Conservation (phyloP, 2,888 invertebrate genomes). For the Hirtodrosophila confusa region DNA sequence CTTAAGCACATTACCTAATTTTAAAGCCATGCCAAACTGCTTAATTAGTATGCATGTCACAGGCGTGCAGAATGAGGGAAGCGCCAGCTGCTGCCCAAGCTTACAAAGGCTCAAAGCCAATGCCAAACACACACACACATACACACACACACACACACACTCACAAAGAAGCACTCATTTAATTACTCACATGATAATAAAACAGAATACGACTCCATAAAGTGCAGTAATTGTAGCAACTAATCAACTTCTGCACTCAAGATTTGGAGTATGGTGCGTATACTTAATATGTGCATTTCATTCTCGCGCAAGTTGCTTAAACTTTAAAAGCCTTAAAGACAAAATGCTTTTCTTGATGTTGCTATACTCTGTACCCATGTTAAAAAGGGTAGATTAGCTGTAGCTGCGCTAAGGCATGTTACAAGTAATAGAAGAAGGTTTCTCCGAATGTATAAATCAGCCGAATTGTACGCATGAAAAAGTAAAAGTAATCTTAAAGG, state of each 20-base stretch:
- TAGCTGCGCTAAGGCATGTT: too few species aligned
- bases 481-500: too few species aligned
- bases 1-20: slow-evolving; percentile 26
- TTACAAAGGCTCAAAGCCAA: slow-evolving; percentile 42
- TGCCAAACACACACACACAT: slow-evolving; percentile 12
- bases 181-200: background rate
- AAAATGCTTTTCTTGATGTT: background rate
- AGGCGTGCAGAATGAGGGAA: slow-evolving; percentile 24
- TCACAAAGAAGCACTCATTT: background rate
- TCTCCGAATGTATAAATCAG: too few species aligned
- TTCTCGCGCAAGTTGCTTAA: background rate
- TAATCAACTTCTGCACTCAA: slow-evolving; percentile 23
- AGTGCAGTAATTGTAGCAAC: slow-evolving; percentile 28
- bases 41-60: slow-evolving; percentile 76
- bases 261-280: slow-evolving; percentile 41
- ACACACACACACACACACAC: background rate
- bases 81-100: slow-evolving; percentile 36
- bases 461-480: too few species aligned
- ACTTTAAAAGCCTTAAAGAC: too few species aligned
- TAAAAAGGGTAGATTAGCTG: too few species aligned
- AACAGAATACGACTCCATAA: background rate
- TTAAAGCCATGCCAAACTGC: slow-evolving; percentile 32
- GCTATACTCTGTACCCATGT: too few species aligned
- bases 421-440: too few species aligned
- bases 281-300: slow-evolving; percentile 34